Conservation (phyloP, 2,113 vertebrate species). For the Piaya cayana region DNA sequence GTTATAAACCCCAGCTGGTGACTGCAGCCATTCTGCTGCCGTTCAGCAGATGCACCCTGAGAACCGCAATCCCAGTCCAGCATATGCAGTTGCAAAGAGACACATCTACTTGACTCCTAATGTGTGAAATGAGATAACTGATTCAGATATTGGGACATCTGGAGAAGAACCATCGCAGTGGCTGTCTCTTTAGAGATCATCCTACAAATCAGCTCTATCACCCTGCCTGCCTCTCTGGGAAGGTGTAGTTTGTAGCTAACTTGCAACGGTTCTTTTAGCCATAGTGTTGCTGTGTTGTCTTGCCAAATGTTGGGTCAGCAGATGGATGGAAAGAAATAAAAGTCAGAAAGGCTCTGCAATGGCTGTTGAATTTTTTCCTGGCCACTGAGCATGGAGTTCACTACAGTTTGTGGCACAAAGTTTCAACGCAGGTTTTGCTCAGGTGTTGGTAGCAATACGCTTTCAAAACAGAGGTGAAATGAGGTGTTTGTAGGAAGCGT, state of each 20-base stretch:
- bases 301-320: background rate
- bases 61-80: background rate
- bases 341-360: background rate
- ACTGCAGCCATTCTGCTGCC: background rate
- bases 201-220: background rate
- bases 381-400: background rate
- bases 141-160: background rate
- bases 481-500: background rate
- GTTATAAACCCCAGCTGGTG: background rate
- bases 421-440: background rate
- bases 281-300: background rate
- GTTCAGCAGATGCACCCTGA: background rate
- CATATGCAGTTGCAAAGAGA: background rate
- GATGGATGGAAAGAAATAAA: background rate
- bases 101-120: rapidly evolving
- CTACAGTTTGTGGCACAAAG: background rate
- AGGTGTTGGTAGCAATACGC: background rate
- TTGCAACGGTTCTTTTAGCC: background rate
- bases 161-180: background rate
- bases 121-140: rapidly evolving
- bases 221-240: background rate
- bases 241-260: background rate
- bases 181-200: background rate
- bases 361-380: background rate
- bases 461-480: background rate